A percentile compares a stretch with the other conserved stretches of the same genome.
Conservation (phyloP, 2,797 vertebrate species). For the Anableps anableps region DNA sequence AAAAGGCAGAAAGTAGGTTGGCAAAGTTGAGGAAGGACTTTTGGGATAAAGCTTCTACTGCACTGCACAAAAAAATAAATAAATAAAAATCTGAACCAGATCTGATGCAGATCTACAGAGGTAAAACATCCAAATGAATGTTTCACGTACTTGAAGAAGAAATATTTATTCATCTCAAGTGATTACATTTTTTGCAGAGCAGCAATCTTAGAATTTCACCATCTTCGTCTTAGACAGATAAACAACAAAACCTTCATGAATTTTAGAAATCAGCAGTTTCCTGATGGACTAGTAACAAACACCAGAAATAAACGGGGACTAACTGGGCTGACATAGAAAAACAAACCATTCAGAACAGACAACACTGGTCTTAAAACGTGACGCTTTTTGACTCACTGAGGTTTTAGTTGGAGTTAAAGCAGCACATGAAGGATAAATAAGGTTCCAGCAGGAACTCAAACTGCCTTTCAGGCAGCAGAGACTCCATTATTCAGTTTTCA, state of each 20-base stretch:
- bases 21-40: conserved; percentile 57
- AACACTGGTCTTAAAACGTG: conserved; percentile 29
- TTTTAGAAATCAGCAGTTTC: not conserved
- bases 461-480: not conserved
- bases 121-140: not conserved
- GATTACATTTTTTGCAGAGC: conserved; percentile 23
- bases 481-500: not conserved
- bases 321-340: conserved; percentile 41
- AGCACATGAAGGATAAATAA: conserved; percentile 56
- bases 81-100: not conserved
- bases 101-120: not conserved
- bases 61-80: conserved; percentile 2
- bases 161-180: not conserved
- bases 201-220: not conserved
- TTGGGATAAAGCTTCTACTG: conserved; percentile 10
- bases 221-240: not conserved
- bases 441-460: conserved; percentile 17
- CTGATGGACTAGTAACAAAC: not conserved
- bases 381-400: conserved; percentile 14
- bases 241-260: not conserved
- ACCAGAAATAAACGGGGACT: conserved; percentile 33
- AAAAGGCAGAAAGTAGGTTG: conserved; percentile 44
- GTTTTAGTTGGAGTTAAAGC: conserved; percentile 32
- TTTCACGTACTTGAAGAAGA: not conserved
- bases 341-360: conserved; percentile 56